Conservation (phyloP, 2,888 invertebrate species). For the Dermolepida albohirtum region DNA sequence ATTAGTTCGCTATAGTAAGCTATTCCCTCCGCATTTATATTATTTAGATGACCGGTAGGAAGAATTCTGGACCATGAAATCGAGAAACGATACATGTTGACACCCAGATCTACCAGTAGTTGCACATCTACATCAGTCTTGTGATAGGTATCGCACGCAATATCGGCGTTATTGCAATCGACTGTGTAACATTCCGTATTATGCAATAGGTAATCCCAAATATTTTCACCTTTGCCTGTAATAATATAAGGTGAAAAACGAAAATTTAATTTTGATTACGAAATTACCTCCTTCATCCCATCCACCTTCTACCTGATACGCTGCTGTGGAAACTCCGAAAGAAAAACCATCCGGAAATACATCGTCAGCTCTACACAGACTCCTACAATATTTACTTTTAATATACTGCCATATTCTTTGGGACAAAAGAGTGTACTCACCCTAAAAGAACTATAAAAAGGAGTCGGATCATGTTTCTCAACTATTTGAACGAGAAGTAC, state of each 20-base stretch:
- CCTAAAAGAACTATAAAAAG: too few relatives aligned
- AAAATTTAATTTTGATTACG: neutral
- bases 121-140: constrained; percentile 71
- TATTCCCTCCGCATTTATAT: constrained; percentile 71
- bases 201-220: constrained; percentile 78
- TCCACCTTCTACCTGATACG: constrained; percentile 13
- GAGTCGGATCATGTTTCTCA: too few relatives aligned
- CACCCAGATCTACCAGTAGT: constrained; percentile 69
- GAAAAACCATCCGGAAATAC: constrained; percentile 44
- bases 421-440: too few relatives aligned
- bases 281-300: neutral
- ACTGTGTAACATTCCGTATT: constrained; percentile 65
- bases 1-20: constrained; percentile 73
- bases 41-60: constrained; percentile 69
- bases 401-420: too few relatives aligned
- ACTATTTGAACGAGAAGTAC: too few relatives aligned
- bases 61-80: constrained; percentile 77
- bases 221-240: constrained; percentile 69
- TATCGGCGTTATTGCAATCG: constrained; percentile 70
- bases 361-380: constrained; percentile 4
- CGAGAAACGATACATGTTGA: constrained; percentile 71
- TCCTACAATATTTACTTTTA: constrained; percentile 36
- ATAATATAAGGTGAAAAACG: neutral
- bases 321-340: constrained; percentile 46
- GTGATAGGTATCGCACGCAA: constrained; percentile 77